Conservation (phyloP, 2,888 invertebrate species). For the Drosophila suboccidentalis region DNA sequence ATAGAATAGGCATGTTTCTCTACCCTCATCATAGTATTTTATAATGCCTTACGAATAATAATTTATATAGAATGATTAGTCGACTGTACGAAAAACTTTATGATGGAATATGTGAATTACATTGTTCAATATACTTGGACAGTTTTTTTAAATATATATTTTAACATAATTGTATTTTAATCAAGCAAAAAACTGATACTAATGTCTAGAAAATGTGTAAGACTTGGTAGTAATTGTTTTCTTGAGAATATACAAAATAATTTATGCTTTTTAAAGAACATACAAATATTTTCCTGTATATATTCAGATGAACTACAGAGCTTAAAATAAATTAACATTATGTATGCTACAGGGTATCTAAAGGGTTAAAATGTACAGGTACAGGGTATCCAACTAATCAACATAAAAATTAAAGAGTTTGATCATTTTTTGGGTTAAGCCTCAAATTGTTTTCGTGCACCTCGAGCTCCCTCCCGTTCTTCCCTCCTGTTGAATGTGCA, state of each 20-base stretch:
- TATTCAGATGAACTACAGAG: too few relatives aligned
- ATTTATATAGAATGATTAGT: not conserved
- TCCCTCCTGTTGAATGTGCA: not conserved
- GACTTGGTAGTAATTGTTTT: not conserved
- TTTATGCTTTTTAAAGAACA: too few relatives aligned
- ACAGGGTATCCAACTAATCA: not conserved
- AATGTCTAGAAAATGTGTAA: too few relatives aligned
- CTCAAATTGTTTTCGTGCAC: not conserved
- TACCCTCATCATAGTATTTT: not conserved
- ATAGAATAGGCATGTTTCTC: not conserved
- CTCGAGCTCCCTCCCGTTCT: not conserved
- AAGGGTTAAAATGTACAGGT: not conserved
- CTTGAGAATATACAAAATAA: too few relatives aligned
- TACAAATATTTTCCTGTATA: too few relatives aligned
- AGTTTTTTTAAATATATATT: too few relatives aligned
- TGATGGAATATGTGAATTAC: too few relatives aligned
- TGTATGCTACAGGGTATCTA: too few relatives aligned
- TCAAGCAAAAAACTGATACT: too few relatives aligned
- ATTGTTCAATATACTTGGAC: too few relatives aligned
- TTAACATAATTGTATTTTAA: not conserved
- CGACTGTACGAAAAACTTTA: too few relatives aligned
- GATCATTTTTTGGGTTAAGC: not conserved
- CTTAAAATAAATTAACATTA: too few relatives aligned
- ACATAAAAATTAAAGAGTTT: not conserved
- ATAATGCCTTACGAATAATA: not conserved